Evolutionary conservation across 2,113 vertebrate genomes (phyloP).

Genomic region (Phycodurus eques): DNA sequence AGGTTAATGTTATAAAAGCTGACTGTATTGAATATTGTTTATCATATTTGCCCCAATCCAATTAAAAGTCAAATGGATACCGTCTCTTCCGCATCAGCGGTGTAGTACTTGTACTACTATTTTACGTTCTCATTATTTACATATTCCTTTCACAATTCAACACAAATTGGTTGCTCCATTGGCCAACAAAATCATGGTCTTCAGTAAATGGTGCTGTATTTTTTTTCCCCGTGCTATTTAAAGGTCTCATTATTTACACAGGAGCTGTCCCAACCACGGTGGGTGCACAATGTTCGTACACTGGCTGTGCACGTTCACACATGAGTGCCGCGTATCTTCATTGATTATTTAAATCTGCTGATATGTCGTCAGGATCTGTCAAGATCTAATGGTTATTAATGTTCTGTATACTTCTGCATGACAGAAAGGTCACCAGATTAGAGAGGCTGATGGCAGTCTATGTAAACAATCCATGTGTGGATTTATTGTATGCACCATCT

Average conservation of each 20-base stretch:
- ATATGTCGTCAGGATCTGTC: background rate
- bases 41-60: background rate
- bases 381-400: background rate
- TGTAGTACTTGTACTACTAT: background rate
- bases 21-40: background rate
- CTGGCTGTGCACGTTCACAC: background rate
- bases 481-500: background rate
- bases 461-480: background rate
- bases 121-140: background rate
- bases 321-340: background rate
- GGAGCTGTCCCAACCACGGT: background rate
- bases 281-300: background rate
- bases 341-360: slow-evolving; percentile 6
- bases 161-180: background rate
- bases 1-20: background rate
- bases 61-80: background rate
- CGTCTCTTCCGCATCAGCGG: background rate
- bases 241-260: slow-evolving; percentile 9
- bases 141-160: background rate
- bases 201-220: background rate
- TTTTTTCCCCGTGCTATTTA: background rate
- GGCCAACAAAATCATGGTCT: background rate
- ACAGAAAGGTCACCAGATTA: background rate
- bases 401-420: background rate
- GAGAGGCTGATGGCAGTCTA: background rate